Base-by-base conservation (phyloP, 1,140 invertebrate genomes). In the Drosophila pseudoananassae region DNA sequence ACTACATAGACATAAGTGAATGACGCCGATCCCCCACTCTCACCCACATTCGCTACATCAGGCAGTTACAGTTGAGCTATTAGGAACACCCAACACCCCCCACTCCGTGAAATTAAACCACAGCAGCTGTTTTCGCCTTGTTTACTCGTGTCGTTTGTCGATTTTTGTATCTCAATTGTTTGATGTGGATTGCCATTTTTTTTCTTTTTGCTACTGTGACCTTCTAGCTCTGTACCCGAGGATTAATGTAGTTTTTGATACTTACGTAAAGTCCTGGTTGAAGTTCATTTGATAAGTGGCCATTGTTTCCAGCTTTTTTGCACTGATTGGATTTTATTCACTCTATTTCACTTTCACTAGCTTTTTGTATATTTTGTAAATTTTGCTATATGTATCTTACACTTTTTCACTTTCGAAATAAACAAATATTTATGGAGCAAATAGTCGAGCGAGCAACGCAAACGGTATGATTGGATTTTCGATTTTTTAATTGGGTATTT, bases 181-280 rank as follows among this genome's bases (percentile, higher is more conserved):
- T 55, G 54, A 56, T 29, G 31, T 61, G 49, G 54, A 59, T 66
- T 49, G 47, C 38, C 43, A 69, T 56, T 46, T 59, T 82, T 77
- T 38, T 36, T n/a, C 9, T 43, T 14, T 17, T 17, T 12, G 71
- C 78, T 49, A 36, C 33, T 20, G 63, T 79, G 78, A 88, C 83
- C 83, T 88, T 87, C 72, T 68, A 71, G 46, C 49, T n/a, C 49
- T 25, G 40, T 36, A 69, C 59, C 63, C 63, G 79, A 83, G 78
- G 66, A 63, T 83, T 80, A 53, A 29, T 29, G 23, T 6, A 38
- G 27, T 46, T 55, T 61, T 40, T 64, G 45, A 38, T 31, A 61
- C 90, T 91, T 91, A 91, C 90, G 90, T 91, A 91, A 91, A 91
- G 61, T 91, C 90, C 77, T 91, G 90, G 70, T 91, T 91, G 60